Base-by-base conservation (phyloP, 2,797 vertebrate species). In the Arnoldichthys spilopterus region DNA sequence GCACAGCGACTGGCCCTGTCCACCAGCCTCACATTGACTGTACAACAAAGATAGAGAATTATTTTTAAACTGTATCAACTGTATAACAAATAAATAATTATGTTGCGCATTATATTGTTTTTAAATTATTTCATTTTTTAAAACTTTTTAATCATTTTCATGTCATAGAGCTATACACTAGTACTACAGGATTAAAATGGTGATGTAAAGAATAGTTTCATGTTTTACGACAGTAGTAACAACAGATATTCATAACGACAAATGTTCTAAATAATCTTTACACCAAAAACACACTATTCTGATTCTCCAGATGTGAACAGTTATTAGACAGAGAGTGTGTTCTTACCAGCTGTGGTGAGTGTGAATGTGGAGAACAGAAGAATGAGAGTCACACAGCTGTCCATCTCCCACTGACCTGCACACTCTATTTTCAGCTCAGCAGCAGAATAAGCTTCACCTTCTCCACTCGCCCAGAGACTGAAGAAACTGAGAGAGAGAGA, bases 321-420 rank as follows among this genome's bases (percentile, higher is more conserved):
- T 51, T 20, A 51, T 51, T 51, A 8, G 1, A 51, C 49, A 30
- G 34, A 37, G 34, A 37, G 34, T 37, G 34, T 37, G 34, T 24
- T n/a, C 70, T 72, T 72, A 72, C 70, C 70, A 58, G 70, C 70
- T 37, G 53, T 58, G 45, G 34, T 40, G 30, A 72, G 20, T 40
- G 70, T 20, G 51, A 72, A 4, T 18, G 34, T 56, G 12, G 32
- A 37, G 30, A 18, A 37, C 53, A 72, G 53, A 58, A 75, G 13
- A 11, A 43, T n/a, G 6, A 40, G 12, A 74, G 2, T 5, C 66
- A 37, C 4, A 49, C 32, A 45, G 45, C 28, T 51, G 7, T 67
- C 18, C 43, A 73, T n/a, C 24, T 59, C n/a, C n/a, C 61, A 40
- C 69, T 28, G 69, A 11, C 9, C 26, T 30, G 49, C 22, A 64